Base-by-base conservation (phyloP, 30 jellyfish, hydroid and myxozoan species). In the Aurelia coerulea region DNA sequence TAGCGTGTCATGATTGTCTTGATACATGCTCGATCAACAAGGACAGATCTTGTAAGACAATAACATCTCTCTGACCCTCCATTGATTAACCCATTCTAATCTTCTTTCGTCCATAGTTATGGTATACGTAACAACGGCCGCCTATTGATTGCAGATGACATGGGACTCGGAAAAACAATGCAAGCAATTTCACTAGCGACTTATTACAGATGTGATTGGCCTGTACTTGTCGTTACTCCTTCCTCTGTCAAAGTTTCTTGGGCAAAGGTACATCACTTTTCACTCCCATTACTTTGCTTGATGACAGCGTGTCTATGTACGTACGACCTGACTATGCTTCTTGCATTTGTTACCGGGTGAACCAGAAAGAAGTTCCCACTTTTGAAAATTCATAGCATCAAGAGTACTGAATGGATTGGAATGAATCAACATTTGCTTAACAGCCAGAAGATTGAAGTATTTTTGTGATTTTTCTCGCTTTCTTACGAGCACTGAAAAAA, bases 81-180 rank as follows among this genome's bases (percentile, higher is more conserved):
- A 39, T 39, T 39, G 51, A 5, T 46, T 0, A 14, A 46, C 1
- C 8, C 14, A 46, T 46, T 46, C 29, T 34, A 17, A 13, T 13
- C 4, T 33, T 33, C 14, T 7, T 9, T 7, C 56, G 0, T 46
- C 56, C 56, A 46, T 62, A 93, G 98, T 14, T 83, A 83, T 79
- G 97, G 96, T 18, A 81, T 93, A 58, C 79, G 78, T 68, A 84
- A 93, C 50, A 78, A 73, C 68, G 98, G 98, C 59, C 79, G 95
- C 10, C 16, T 93, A 32, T 54, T 93, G 31, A 93, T 93, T 14
- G 98, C 98, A n/a, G 98, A 93, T 78, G 98, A 93, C 85, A 93
- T 93, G 98, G 98, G 98, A 41, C 92, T 93, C 19, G 98, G 98
- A 10, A 93, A 93, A 65, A 93, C 98, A 16, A 68, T 93, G 14